phyloP scores from a whole-genome alignment of 2,888 invertebrate species.

The Sepioteuthis lessoniana region DNA sequence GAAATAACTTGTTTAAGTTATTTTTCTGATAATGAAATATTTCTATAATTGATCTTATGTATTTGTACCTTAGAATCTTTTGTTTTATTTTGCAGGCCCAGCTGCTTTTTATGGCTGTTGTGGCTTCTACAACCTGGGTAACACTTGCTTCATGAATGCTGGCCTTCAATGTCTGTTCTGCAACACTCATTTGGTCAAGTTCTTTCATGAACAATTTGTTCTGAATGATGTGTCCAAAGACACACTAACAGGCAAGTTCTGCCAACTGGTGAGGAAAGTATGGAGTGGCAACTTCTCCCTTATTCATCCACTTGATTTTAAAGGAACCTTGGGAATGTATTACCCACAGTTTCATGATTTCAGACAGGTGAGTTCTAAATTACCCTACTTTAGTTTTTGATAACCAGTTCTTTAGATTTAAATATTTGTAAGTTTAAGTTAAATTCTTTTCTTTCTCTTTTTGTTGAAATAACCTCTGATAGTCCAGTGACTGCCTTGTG shows the following conservation, averaged over 20 bases:
- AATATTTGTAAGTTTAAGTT: no score
- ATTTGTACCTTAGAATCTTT: background rate
- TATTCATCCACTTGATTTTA: conserved; percentile 79
- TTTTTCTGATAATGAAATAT: no score
- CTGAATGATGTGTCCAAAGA: conserved; percentile 55
- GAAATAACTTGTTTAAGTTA: no score
- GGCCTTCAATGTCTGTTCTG: conserved; percentile 88
- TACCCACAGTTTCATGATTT: conserved; percentile 81
- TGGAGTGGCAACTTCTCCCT: conserved; percentile 79
- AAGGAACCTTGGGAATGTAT: conserved; percentile 79
- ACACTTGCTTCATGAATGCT: conserved; percentile 93
- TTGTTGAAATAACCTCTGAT: no score
- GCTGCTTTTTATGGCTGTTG: conserved; percentile 77
- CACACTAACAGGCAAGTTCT: conserved; percentile 78
- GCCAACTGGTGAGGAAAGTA: conserved; percentile 78
- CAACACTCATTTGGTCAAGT: conserved; percentile 79
- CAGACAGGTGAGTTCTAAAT: conserved; percentile 77
- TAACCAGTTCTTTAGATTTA: no score
- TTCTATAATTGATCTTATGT: background rate
- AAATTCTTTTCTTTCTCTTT: no score
- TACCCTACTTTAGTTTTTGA: no score
- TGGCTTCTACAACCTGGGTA: conserved; percentile 88
- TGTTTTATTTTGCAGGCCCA: conserved; percentile 59
- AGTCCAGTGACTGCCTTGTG: no score
- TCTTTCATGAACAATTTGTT: conserved; percentile 75